These are phyloP conservation scores for Perdix hodgsoniae DNA, from an alignment of 2,797 vertebrate species.

Conservation along the genomic window DNA sequence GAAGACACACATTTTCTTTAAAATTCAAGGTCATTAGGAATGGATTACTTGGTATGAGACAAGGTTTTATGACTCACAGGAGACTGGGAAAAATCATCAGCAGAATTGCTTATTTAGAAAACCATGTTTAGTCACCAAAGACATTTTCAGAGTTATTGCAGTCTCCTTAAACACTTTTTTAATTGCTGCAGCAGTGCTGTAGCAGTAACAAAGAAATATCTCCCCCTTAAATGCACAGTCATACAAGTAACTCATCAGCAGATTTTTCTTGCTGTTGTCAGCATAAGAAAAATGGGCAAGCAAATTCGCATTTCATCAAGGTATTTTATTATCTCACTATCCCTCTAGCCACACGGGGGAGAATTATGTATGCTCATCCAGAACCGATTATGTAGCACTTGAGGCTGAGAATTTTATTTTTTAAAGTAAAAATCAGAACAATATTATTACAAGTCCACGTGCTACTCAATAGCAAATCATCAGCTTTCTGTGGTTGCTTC, in stretches of 20 bases:
- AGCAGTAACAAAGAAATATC: conserved; percentile 32
- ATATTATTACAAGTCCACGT: neutral
- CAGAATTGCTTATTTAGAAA: conserved; percentile 10
- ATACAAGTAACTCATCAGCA: conserved; percentile 6
- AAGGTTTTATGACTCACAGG: conserved; percentile 54
- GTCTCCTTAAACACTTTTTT: conserved; percentile 22
- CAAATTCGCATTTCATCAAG: conserved; percentile 12
- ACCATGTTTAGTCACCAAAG: conserved; percentile 50
- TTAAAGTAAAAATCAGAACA: neutral
- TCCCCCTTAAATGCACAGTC: conserved; percentile 46
- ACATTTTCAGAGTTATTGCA: conserved; percentile 6
- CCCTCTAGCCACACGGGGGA: neutral
- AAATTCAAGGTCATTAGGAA: conserved; percentile 37
- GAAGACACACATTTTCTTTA: neutral
- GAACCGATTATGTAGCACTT: neutral
- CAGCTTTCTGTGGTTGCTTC: neutral
- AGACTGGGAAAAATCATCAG: conserved; percentile 38
- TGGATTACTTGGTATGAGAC: neutral
- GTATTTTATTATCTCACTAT: neutral
- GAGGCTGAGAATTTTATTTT: neutral
- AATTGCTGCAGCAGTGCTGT: conserved; percentile 22
- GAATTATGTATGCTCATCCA: neutral
- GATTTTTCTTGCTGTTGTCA: neutral
- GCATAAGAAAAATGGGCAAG: neutral
- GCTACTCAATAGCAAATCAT: accelerated